These are phyloP conservation scores for Labroides dimidiatus DNA, from an alignment of 2,797 vertebrate genomes.

Conservation along the genomic window DNA sequence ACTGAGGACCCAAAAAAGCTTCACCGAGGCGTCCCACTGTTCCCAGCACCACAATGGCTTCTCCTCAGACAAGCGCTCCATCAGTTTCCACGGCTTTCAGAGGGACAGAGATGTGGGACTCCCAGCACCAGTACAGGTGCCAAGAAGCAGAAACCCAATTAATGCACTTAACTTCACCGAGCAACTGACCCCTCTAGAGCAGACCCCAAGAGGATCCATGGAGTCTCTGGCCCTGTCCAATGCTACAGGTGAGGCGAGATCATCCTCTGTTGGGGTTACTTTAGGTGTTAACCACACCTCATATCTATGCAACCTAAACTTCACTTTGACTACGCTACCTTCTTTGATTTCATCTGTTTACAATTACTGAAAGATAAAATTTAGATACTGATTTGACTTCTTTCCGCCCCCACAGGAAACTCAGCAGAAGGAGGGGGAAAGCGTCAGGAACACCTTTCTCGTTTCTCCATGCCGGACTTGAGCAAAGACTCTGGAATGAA, in stretches of 20 bases:
- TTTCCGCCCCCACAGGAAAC: constrained; percentile 81
- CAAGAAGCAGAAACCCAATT: constrained; percentile 94
- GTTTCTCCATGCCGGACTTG: constrained; percentile 98
- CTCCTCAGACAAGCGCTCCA: constrained; percentile 87
- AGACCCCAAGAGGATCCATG: constrained; percentile 95
- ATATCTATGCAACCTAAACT: no score
- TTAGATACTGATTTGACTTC: neutral
- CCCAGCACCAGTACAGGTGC: constrained; percentile 84
- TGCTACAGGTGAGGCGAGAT: constrained; percentile 86
- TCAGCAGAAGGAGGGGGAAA: constrained; percentile 91
- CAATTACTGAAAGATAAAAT: neutral
- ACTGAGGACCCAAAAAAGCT: constrained; percentile 92
- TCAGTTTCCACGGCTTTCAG: constrained; percentile 93
- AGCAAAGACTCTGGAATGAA: constrained; percentile 99
- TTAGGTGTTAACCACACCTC: no score
- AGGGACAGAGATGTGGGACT: constrained; percentile 83
- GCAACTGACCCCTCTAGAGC: constrained; percentile 92
- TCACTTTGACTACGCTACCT: no score
- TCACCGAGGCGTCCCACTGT: constrained; percentile 87
- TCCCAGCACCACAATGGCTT: constrained; percentile 86
- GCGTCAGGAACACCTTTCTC: constrained; percentile 94
- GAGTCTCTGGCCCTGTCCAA: constrained; percentile 95
- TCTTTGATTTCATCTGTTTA: no score
- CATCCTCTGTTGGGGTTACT: neutral
- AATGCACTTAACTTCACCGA: constrained; percentile 93